Evolutionary conservation across 2,113 vertebrate genomes (phyloP), one percentile per base, ranked within the genome.

Genomic region (Trichomycterus rosablanca): DNA sequence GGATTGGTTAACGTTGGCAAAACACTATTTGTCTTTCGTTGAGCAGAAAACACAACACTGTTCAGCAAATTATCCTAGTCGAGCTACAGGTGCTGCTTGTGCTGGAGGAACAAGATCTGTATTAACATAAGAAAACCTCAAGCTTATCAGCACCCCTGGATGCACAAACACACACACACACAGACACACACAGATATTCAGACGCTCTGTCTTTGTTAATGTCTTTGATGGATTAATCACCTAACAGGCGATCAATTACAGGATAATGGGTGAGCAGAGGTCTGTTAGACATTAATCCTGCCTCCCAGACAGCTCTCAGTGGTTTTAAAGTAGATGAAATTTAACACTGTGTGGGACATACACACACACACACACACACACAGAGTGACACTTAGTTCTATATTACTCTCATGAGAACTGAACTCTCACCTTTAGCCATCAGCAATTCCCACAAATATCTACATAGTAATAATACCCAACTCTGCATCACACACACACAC

Each of bases 401-500:
- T 32, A 55, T 48, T 3, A 12, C 7, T 64, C 62, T 32, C 52
- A 28, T 35, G 51, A 59, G 53, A 43, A 20, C 28, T 37, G 45
- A 51, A 22, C 52, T 67, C 48, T 63, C 53, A 72, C 64, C 70
- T 60, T 56, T 35, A 67, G 46, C 60, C 70, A 67, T 67, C 53
- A 67, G 40, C 64, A 50, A 20, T 62, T 59, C 70, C 70, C 60
- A 67, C 70, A 67, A 72, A 56, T 58, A 67, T 59, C 57, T 49
- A 67, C 53, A 56, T 52, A 15, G 64, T 67, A 66, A 59, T 63
- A 67, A 72, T 66, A 72, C 59, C 59, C 26, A 35, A 48, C 23
- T 32, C 24, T 37, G 34, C 15, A 30, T 24, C 34, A 53, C 40
- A 44, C 28, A 63, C 40, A 46, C 7, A 37, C 52, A 49, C 24